These are phyloP conservation scores for Ibidorhyncha struthersii DNA, from an alignment of 2,113 vertebrate genomes.

Conservation along the genomic window DNA sequence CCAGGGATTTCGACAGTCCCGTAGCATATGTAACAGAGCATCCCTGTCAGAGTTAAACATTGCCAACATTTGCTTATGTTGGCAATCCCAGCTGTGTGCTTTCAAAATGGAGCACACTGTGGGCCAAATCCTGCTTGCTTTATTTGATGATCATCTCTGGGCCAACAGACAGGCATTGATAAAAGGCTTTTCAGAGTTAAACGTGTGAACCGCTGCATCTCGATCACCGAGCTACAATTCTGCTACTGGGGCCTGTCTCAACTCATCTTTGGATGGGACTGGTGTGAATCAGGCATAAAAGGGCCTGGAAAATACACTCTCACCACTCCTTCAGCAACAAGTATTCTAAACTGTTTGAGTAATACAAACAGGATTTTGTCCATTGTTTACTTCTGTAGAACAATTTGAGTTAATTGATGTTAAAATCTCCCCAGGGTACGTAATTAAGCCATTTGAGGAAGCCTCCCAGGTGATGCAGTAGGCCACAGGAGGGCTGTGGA, in stretches of 20 bases:
- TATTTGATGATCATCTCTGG: background rate
- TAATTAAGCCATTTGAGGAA: background rate
- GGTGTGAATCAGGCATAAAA: background rate
- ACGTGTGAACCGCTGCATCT: background rate
- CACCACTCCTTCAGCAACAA: background rate
- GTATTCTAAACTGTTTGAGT: background rate
- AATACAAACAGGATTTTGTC: background rate
- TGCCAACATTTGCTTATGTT: constrained; percentile 37
- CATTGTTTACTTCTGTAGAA: background rate
- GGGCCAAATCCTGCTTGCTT: constrained; percentile 9
- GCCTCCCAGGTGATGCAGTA: background rate
- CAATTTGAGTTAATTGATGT: background rate
- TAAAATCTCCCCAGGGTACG: background rate
- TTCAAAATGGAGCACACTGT: background rate
- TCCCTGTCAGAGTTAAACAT: background rate
- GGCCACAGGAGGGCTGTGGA: background rate
- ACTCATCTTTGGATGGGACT: background rate
- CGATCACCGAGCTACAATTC: background rate
- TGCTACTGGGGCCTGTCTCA: background rate
- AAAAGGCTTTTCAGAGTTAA: background rate
- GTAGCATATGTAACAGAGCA: background rate
- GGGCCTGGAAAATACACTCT: background rate
- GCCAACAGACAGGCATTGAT: background rate
- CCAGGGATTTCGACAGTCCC: constrained; percentile 29
- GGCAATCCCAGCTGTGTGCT: background rate